Conservation (phyloP, 2,113 vertebrate genomes). For the Cryptomyrus ogoouensis region DNA sequence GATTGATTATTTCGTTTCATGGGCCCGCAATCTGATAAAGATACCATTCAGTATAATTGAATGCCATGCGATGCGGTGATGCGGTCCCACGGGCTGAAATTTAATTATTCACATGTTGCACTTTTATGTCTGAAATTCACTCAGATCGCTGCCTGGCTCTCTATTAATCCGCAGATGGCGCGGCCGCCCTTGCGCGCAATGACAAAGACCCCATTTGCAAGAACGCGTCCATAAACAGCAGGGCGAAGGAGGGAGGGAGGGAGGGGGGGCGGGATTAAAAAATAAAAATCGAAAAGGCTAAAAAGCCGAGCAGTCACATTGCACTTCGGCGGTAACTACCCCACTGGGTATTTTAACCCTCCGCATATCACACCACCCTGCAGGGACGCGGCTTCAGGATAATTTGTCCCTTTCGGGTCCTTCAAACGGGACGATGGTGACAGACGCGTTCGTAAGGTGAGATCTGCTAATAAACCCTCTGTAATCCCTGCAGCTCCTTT, state of each 20-base stretch:
- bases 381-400: not conserved
- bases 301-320: not conserved
- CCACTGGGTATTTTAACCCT: conserved; percentile 7
- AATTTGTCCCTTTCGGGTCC: not conserved
- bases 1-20: not conserved
- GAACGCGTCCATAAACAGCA: not conserved
- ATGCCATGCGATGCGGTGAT: not conserved
- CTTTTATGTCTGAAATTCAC: conserved; percentile 20
- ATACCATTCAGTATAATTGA: conserved; percentile 14
- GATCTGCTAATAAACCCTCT: conserved; percentile 1
- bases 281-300: not conserved
- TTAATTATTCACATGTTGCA: conserved; percentile 15
- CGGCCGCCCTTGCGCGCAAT: not conserved
- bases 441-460: not conserved
- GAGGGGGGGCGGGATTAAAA: not conserved
- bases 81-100: conserved; percentile 11
- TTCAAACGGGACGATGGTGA: not conserved
- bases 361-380: not conserved
- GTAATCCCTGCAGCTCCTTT: not conserved
- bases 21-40: conserved; percentile 16
- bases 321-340: not conserved
- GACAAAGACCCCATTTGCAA: conserved; percentile 11
- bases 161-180: conserved; percentile 18
- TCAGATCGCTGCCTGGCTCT: not conserved
- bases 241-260: not conserved